Conservation (phyloP, 2,113 vertebrate species). For the Desmodus rotundus region DNA sequence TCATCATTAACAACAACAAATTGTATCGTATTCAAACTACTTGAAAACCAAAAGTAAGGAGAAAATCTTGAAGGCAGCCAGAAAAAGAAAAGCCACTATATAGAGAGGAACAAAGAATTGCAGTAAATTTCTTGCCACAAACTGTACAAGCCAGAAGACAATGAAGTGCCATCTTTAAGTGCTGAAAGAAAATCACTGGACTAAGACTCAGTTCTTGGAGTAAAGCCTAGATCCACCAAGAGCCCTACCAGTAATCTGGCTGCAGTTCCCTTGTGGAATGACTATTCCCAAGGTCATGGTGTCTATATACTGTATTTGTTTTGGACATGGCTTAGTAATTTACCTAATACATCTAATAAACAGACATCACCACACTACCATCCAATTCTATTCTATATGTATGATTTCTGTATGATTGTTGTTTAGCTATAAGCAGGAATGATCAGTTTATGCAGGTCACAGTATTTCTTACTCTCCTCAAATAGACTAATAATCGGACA, state of each 20-base stretch:
- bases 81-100: neutral
- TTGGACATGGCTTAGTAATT: slow-evolving; percentile 7
- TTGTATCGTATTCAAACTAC: neutral
- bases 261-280: neutral
- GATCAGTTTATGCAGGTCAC: neutral
- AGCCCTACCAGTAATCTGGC: neutral
- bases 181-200: neutral
- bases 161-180: neutral
- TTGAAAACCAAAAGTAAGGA: slow-evolving; percentile 27
- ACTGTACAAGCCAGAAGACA: neutral
- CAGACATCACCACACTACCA: neutral
- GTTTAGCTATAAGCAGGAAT: neutral
- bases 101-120: neutral
- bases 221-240: neutral
- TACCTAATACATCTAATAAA: neutral
- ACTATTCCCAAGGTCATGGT: neutral
- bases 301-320: neutral
- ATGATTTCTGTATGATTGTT: neutral
- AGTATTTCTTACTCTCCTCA: neutral
- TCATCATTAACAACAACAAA: neutral
- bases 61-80: neutral
- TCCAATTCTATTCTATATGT: neutral
- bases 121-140: neutral
- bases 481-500: neutral
- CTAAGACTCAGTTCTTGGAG: neutral